Conservation (phyloP, 2,113 vertebrate genomes). For the Rhinogobius similis region DNA sequence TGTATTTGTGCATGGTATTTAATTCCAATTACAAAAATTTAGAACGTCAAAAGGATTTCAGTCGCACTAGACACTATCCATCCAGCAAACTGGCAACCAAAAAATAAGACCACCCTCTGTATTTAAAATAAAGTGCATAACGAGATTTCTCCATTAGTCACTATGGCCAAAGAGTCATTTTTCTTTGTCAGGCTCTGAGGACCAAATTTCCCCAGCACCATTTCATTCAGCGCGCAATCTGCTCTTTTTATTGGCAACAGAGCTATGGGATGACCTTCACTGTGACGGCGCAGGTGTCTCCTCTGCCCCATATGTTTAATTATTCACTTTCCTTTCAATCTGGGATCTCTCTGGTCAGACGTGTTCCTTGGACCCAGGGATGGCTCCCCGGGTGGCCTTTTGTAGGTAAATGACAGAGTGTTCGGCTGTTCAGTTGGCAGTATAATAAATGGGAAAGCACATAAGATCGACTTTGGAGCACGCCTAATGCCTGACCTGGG, state of each 20-base stretch:
- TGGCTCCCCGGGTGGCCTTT: conserved; percentile 46
- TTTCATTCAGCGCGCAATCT: conserved; percentile 34
- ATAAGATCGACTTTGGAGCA: conserved; percentile 20
- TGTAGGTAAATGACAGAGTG: conserved; percentile 39
- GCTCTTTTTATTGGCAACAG: conserved; percentile 40
- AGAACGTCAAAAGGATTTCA: too few species aligned
- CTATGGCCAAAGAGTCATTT: conserved; percentile 10
- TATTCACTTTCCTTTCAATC: conserved; percentile 60
- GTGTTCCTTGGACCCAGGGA: conserved; percentile 43
- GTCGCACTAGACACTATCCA: too few species aligned
- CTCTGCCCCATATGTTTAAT: conserved; percentile 67
- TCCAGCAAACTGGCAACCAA: background rate
- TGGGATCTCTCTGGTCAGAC: conserved; percentile 38
- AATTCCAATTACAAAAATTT: too few species aligned
- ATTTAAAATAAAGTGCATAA: conserved; percentile 8
- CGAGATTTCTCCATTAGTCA: conserved; percentile 7
- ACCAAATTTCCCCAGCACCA: background rate
- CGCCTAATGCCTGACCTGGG: conserved; percentile 48
- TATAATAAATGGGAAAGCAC: conserved; percentile 48
- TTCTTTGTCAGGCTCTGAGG: conserved; percentile 14
- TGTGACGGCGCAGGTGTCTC: conserved; percentile 58
- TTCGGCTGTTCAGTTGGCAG: conserved; percentile 29
- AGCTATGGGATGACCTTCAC: conserved; percentile 63
- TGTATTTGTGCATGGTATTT: too few species aligned
- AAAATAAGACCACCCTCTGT: background rate